Percentiles rank a stretch among this genome's conserved stretches.
These are phyloP conservation scores for Ormyrus thymus DNA, from an alignment of 2,888 invertebrate genomes.

Conservation along the genomic window DNA sequence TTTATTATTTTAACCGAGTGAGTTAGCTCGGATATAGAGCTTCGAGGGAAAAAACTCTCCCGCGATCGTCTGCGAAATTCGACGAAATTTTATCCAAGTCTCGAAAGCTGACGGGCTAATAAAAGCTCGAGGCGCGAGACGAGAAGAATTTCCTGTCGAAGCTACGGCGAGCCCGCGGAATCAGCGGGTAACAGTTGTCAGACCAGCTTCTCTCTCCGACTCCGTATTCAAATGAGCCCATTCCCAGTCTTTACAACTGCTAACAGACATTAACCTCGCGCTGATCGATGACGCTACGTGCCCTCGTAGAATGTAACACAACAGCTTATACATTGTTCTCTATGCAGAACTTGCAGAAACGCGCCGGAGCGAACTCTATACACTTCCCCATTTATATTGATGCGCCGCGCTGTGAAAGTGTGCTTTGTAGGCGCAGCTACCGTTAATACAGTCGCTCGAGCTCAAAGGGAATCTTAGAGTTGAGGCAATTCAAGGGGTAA, in stretches of 20 bases:
- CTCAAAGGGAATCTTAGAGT: too few relatives aligned
- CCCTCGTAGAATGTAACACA: conserved; percentile 28
- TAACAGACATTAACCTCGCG: conserved; percentile 49
- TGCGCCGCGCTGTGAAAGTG: not conserved
- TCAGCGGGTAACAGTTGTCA: not conserved
- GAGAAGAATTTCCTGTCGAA: too few relatives aligned
- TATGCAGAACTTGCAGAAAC: not conserved
- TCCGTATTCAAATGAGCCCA: conserved; percentile 45
- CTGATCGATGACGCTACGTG: conserved; percentile 47
- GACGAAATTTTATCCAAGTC: too few relatives aligned
- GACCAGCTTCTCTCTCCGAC: conserved; percentile 13
- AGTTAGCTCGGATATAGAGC: too few relatives aligned
- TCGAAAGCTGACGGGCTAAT: too few relatives aligned
- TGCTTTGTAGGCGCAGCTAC: not conserved
- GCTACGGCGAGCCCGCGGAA: too few relatives aligned
- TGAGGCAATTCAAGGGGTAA: too few relatives aligned
- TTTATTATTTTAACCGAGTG: too few relatives aligned
- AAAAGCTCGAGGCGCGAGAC: too few relatives aligned
- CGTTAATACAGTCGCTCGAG: too few relatives aligned
- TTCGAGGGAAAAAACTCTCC: too few relatives aligned
- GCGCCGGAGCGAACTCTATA: not conserved
- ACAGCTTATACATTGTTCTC: conserved; percentile 27
- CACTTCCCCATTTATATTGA: not conserved
- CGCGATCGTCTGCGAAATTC: too few relatives aligned
- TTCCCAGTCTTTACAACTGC: conserved; percentile 40